Percentiles rank a stretch among this genome's conserved stretches.
Conservation (phyloP, 2,797 vertebrate genomes). For the Chromis chromis region DNA sequence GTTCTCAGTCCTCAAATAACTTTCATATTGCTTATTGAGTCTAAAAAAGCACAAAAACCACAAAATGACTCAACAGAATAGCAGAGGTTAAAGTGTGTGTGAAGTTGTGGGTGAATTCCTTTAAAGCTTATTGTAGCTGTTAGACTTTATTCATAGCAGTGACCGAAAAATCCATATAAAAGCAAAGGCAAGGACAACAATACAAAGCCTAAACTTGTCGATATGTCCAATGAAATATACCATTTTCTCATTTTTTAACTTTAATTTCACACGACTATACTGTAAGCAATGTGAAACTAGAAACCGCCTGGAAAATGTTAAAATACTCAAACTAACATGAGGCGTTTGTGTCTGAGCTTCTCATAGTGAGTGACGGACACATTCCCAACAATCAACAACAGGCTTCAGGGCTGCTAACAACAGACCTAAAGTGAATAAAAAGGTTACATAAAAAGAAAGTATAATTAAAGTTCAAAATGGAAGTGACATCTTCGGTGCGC, state of each 20-base stretch:
- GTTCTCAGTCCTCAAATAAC: too few relatives aligned
- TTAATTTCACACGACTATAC: background rate
- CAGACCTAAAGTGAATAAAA: background rate
- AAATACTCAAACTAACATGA: background rate
- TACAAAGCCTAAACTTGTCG: background rate
- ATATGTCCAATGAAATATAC: too few relatives aligned
- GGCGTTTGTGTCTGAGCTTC: background rate
- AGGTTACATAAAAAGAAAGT: background rate
- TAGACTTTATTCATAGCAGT: background rate
- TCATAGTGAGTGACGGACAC: background rate
- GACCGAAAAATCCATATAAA: background rate
- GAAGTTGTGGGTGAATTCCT: background rate
- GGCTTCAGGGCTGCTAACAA: background rate
- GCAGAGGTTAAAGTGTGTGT: background rate
- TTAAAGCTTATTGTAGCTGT: background rate
- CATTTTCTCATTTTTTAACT: background rate
- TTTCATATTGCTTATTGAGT: background rate
- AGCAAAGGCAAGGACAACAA: background rate
- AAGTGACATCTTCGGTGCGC: background rate
- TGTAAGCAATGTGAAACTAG: background rate
- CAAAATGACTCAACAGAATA: background rate
- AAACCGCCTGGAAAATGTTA: background rate
- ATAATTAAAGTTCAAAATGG: slow-evolving; percentile 11
- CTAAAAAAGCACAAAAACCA: background rate
- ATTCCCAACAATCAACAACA: background rate